These are phyloP conservation scores for Sebastes itinus DNA, from an alignment of 2,797 vertebrate genomes.

Conservation along the genomic window DNA sequence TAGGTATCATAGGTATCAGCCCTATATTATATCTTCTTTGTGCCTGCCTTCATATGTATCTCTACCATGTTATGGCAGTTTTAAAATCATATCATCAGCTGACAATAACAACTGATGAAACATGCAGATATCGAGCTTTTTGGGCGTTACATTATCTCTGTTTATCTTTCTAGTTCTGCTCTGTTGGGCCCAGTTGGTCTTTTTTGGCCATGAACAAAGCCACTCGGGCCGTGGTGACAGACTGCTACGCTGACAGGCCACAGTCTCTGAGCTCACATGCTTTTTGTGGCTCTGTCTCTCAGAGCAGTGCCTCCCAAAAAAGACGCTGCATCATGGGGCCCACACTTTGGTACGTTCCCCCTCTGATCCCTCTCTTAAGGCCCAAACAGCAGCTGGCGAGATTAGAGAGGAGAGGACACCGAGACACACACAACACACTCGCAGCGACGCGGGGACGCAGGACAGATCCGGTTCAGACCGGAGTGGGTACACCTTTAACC, in stretches of 20 bases:
- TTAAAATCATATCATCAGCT: neutral
- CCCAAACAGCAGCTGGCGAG: constrained; percentile 79
- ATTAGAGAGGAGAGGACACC: constrained; percentile 80
- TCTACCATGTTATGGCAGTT: neutral
- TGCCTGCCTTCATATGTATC: neutral
- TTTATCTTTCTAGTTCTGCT: constrained; percentile 17
- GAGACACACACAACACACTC: constrained; percentile 9
- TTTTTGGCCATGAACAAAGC: constrained; percentile 88
- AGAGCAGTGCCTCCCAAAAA: constrained; percentile 92
- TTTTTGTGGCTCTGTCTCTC: constrained; percentile 90
- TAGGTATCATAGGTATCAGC: too few relatives aligned
- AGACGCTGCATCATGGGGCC: constrained; percentile 88
- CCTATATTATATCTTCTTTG: neutral
- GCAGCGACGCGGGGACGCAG: constrained; percentile 24
- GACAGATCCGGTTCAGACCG: constrained; percentile 48
- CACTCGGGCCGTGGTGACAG: constrained; percentile 81
- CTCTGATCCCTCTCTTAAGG: constrained; percentile 91
- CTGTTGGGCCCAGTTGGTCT: constrained; percentile 68
- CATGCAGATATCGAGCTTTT: neutral
- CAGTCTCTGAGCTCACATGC: constrained; percentile 90
- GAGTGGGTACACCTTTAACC: neutral
- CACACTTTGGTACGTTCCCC: constrained; percentile 83
- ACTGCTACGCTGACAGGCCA: constrained; percentile 74
- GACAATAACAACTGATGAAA: neutral
- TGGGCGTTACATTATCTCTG: neutral